Percentiles rank a stretch among this genome's conserved stretches.
phyloP scores from a whole-genome alignment of 2,888 invertebrate species.

The Crematogaster levior region DNA sequence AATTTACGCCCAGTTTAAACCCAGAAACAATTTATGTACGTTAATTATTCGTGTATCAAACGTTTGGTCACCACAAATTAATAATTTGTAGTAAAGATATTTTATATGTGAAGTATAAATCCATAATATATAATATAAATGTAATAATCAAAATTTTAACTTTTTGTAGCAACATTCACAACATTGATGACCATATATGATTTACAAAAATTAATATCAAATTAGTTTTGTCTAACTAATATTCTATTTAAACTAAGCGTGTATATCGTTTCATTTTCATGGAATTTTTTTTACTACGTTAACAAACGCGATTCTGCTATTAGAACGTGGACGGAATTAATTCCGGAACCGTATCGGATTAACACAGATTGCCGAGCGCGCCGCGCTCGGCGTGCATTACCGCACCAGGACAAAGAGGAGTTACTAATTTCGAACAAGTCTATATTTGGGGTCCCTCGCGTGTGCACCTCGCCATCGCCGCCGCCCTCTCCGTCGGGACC shows the following conservation, averaged over 20 bases:
- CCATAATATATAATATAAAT: not conserved
- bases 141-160: not conserved
- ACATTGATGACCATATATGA: not conserved
- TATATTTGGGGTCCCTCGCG: slow-evolving; percentile 75
- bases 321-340: slow-evolving; percentile 40
- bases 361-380: slow-evolving; percentile 39
- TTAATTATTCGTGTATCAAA: not conserved
- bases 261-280: not conserved
- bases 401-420: slow-evolving; percentile 76
- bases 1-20: not conserved
- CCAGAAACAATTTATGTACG: not conserved
- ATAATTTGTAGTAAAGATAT: slow-evolving; percentile 9
- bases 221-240: not conserved
- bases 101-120: not conserved
- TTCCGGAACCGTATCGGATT: slow-evolving; percentile 40
- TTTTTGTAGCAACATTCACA: not conserved
- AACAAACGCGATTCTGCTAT: slow-evolving; percentile 43
- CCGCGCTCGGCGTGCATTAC: too few relatives aligned
- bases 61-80: not conserved
- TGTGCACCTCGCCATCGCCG: slow-evolving; percentile 69
- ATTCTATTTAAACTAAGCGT: not conserved
- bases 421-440: slow-evolving; percentile 82
- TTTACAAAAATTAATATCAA: not conserved
- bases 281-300: not conserved
- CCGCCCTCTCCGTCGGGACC: not conserved